Evolutionary conservation across 2,113 vertebrate species (phyloP), one percentile per base, ranked within the genome.

Genomic region (Gymnarchus niloticus): DNA sequence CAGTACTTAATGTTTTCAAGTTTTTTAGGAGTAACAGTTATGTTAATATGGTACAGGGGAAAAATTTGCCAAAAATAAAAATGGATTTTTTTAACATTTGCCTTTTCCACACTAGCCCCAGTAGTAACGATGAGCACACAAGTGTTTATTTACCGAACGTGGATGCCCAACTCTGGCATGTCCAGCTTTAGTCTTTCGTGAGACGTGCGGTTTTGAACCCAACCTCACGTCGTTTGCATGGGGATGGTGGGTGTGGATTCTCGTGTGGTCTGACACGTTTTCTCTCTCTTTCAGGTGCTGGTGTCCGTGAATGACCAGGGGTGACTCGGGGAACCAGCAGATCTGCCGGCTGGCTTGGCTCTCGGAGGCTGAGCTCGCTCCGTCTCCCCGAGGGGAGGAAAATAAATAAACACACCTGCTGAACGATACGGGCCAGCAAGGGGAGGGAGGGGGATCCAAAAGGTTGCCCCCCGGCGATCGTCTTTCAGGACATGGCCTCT

Each of bases 401-500:
- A 92, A 91, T 89, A 91, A 90, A 89, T 88, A 88, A 87, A 90
- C 90, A 90, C 90, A 88, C 17, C 87, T 19, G 83, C 85, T 88
- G 89, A 85, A 86, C 19, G 88, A 92, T 86, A 88, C 57, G 85
- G 91, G 86, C 88, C 84, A 91, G 93, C 92, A 93, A 91, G 89
- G 12, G 85, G 88, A 89, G 92, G 89, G 89, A 93, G 93, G 87
- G 89, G 48, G n/a, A n/a, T n/a, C n/a, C n/a, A n/a, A n/a, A n/a
- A 88, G 19, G 5, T 88, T 90, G 85, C 33, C 65, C 65, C n/a
- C 33, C 65, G 69, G 92, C 48, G 93, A 95, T 95, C 93, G 23
- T 91, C 93, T 96, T 96, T 95, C 95, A 92, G 91, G 89, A 91
- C 86, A 91, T 89, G 91, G 91, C 87, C 87, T 83, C 83, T 85